Base-by-base conservation (phyloP, 2,113 vertebrate genomes). In the Oxyura jamaicensis region DNA sequence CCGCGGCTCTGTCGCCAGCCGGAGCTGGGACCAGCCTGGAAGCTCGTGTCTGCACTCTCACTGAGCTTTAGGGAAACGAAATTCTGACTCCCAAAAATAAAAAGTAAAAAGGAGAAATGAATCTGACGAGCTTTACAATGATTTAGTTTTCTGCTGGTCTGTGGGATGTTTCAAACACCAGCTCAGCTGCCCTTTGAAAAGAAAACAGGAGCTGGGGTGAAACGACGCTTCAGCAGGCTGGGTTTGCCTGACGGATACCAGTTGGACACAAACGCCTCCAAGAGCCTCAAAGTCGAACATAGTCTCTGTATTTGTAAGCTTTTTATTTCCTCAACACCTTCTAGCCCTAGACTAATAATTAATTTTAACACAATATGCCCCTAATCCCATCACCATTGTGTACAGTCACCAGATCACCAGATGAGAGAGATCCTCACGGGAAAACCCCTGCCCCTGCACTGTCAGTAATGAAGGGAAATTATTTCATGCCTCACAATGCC, bases 51-150 rank as follows among this genome's bases (percentile, higher is more conserved):
- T 73, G 86, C 91, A 46, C 33, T 19, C 17, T 55, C 18, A 52
- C 3, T 93, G 90, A 36, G n/a, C 86, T 97, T 98, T 97, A 94
- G 58, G 98, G 98, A 98, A 98, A 96, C 11, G 97, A 98, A 97
- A 98, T 95, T 95, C 72, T 77, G 60, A 72, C 72, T 96, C 83
- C 84, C 55, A 78, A 94, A 95, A 96, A 95, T 92, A 94, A 97
- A 98, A 97, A 92, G 77, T 94, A 93, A 97, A 98, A 97, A 93
- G 82, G 96, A 92, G 98, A 98, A 98, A 95, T 6, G 98, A 98
- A 97, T 97, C 95, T 97, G 84, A 93, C 95, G 12, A 83, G 91
- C 87, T 78, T 94, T 75, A 95, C 84, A 79, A 68, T 1, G 0
- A 75, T 67, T 71, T 68, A 67, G 78, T 50, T 84, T 91, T 93